phyloP scores from a whole-genome alignment of 2,113 vertebrate species.

The Kryptolebias marmoratus region DNA sequence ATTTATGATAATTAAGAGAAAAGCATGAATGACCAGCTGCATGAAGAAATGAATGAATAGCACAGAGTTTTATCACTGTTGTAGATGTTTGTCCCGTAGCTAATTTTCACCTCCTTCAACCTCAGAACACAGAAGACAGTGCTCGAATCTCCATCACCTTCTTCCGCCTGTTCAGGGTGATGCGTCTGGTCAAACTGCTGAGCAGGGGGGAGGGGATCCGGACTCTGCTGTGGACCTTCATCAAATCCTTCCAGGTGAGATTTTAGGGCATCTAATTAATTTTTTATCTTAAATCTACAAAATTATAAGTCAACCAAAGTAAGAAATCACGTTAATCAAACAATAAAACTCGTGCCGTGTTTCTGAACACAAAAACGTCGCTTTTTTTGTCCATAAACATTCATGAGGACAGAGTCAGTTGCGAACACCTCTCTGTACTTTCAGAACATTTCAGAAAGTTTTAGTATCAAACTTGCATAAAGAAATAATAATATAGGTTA shows the following conservation, averaged over 20 bases:
- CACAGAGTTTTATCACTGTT: not conserved
- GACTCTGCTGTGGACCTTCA: conserved; percentile 97
- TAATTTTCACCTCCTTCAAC: not conserved
- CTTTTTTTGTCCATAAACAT: too few species aligned
- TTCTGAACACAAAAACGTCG: too few species aligned
- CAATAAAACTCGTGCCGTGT: too few species aligned
- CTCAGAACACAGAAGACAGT: conserved; percentile 96
- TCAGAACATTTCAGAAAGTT: too few species aligned
- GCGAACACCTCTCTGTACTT: too few species aligned
- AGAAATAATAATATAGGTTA: too few species aligned
- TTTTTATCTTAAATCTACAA: too few species aligned
- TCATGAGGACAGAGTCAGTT: too few species aligned
- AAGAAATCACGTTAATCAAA: not conserved
- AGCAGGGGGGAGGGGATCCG: conserved; percentile 97
- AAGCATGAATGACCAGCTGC: conserved; percentile 20
- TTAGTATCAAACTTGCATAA: too few species aligned
- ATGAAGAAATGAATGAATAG: conserved; percentile 22
- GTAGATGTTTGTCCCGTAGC: not conserved
- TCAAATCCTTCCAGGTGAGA: conserved; percentile 98
- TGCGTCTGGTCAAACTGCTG: conserved; percentile 97
- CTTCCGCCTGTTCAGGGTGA: conserved; percentile 98
- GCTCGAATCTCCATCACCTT: conserved; percentile 99
- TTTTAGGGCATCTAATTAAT: not conserved
- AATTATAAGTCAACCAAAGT: not conserved
- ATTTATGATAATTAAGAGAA: conserved; percentile 1